Evolutionary conservation across 1,140 invertebrate species (phyloP), one percentile per base, ranked within the genome.

Genomic region (Drosophila bocqueti): DNA sequence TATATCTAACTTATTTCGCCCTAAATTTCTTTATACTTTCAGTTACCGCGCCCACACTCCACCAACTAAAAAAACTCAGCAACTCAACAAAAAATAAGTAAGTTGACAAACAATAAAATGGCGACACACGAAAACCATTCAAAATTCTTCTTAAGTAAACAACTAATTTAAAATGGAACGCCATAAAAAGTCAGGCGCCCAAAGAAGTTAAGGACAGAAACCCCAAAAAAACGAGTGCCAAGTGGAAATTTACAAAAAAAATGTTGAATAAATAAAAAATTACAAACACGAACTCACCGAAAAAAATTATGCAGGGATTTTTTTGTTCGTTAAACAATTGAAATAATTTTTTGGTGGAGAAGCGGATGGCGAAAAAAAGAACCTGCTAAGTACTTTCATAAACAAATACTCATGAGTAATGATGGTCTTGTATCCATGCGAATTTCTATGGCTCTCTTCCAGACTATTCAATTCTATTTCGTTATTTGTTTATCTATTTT

Each of bases 141-240:
- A 40, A 24, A 49, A 61, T 62, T 62, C 60, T 45, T 36, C 8
- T 67, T 71, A 77, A 81, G 65, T 66, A 80, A 89, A 89, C 83
- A 86, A 75, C 79, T 83, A 29, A 87, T 87, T 89, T 89, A 78
- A 89, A 87, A 83, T 87, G 81, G 86, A 87, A 75, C 83, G 76
- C 76, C 80, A 68, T 67, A 87, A 71, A 86, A 69, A 68, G 75
- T 21, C 63, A 68, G 77, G 67, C 73, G 78, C 82, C 67, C 76
- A 73, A 59, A 40, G 16, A 45, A 65, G 68, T 38, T 55, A 52
- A 64, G 24, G 9, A 64, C 77, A 55, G 50, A 73, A 66, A 58
- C 24, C 16, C 0, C 46, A 68, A 74, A 68, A 64, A 18, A 1
- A 34, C 11, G 13, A 38, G 13, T 34, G 34, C 2, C 52, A 50